These are phyloP conservation scores for Anguilla pacifica DNA, from an alignment of 2,797 vertebrate species.

Conservation along the genomic window DNA sequence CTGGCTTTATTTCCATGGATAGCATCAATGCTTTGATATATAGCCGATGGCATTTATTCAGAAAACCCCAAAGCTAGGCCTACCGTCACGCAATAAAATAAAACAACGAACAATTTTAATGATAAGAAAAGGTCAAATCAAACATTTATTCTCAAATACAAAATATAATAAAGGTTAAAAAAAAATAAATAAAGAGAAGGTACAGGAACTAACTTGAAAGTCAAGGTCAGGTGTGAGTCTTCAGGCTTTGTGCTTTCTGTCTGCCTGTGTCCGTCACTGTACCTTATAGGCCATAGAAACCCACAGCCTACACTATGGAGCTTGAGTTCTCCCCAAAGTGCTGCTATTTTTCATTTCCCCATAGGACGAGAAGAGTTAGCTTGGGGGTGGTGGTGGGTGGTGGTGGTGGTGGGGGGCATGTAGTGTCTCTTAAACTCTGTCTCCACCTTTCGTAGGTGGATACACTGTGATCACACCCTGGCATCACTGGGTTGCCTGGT, in stretches of 20 bases:
- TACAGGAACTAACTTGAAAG: neutral
- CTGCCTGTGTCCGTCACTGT: neutral
- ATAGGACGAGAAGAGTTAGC: neutral
- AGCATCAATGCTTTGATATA: neutral
- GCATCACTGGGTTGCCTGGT: neutral
- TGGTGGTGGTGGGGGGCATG: too few relatives aligned
- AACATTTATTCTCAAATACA: neutral
- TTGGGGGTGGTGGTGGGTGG: neutral
- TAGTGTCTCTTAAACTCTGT: neutral
- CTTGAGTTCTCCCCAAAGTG: neutral
- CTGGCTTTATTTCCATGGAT: neutral
- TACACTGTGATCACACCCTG: neutral
- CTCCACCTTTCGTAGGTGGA: neutral
- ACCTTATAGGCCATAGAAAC: neutral
- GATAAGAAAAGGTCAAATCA: neutral
- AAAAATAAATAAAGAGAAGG: neutral
- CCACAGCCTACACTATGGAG: neutral
- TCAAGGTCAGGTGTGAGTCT: neutral
- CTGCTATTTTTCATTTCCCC: neutral
- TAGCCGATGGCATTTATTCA: neutral
- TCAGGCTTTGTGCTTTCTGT: neutral
- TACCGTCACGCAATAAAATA: neutral
- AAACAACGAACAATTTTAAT: neutral
- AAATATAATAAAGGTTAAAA: neutral
- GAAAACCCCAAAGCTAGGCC: neutral